Evolutionary conservation across 2,797 vertebrate genomes (phyloP).

Genomic region (Nyctibius grandis): DNA sequence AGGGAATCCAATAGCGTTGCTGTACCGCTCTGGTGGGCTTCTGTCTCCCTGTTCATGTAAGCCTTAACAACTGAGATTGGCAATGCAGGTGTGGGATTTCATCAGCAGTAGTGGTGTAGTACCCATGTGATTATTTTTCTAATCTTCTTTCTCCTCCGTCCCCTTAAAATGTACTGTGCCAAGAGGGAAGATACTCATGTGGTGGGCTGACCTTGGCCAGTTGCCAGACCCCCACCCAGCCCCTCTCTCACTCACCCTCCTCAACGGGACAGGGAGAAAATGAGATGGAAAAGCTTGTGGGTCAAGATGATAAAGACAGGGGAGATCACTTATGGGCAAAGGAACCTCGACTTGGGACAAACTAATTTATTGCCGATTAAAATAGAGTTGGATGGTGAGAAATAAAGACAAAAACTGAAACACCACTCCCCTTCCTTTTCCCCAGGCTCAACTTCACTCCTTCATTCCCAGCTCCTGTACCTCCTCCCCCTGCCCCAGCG

Average conservation of each 20-base stretch:
- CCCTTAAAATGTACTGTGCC: neutral
- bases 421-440: neutral
- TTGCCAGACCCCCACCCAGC: neutral
- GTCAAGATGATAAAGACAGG: neutral
- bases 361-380: neutral
- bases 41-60: too few relatives aligned
- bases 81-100: neutral
- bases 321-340: neutral
- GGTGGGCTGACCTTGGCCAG: neutral
- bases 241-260: neutral
- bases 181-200: neutral
- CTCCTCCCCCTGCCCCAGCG: neutral
- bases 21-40: neutral
- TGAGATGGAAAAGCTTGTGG: neutral
- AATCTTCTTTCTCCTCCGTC: neutral
- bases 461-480: neutral
- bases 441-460: neutral
- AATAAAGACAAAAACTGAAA: neutral
- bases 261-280: neutral
- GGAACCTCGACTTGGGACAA: neutral
- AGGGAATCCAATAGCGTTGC: neutral
- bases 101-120: neutral
- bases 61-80: neutral
- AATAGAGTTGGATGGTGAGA: neutral
- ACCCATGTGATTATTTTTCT: neutral